These are phyloP conservation scores for Callipepla squamata DNA, from an alignment of 2,113 vertebrate species.

Conservation along the genomic window DNA sequence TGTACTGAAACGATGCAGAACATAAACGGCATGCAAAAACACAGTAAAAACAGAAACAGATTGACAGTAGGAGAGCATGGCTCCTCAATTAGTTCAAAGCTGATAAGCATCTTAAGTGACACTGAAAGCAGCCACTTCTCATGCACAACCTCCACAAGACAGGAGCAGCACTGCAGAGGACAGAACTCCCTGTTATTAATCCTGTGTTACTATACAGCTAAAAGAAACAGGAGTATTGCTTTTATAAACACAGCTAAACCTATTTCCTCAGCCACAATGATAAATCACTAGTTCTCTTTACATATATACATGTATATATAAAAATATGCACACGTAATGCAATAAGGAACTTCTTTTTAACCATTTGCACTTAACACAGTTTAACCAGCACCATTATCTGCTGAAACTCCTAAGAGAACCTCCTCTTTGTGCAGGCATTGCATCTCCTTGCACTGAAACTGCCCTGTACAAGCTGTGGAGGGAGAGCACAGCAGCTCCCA, in stretches of 20 bases:
- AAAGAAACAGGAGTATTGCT: conserved; percentile 1
- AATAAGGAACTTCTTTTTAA: neutral
- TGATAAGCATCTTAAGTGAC: neutral
- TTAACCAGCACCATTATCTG: neutral
- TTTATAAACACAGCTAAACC: neutral
- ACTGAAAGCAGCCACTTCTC: neutral
- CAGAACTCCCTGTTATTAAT: neutral
- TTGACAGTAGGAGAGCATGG: rapidly evolving
- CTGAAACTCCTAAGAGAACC: neutral
- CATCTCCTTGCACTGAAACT: neutral
- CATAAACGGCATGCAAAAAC: neutral
- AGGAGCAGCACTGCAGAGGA: neutral
- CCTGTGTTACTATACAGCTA: neutral
- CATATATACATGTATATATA: too few relatives aligned
- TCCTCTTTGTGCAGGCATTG: neutral
- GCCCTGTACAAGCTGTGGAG: neutral
- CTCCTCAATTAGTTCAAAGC: neutral
- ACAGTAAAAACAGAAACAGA: neutral
- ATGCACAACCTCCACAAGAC: neutral
- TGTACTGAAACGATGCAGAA: conserved; percentile 8
- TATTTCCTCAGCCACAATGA: neutral
- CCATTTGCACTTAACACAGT: neutral
- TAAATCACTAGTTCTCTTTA: neutral
- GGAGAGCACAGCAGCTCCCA: rapidly evolving
- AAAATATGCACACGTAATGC: rapidly evolving